Percentiles rank a stretch among this genome's conserved stretches.
phyloP scores from a whole-genome alignment of 2,888 invertebrate genomes.

The Diplolepis rosae region DNA sequence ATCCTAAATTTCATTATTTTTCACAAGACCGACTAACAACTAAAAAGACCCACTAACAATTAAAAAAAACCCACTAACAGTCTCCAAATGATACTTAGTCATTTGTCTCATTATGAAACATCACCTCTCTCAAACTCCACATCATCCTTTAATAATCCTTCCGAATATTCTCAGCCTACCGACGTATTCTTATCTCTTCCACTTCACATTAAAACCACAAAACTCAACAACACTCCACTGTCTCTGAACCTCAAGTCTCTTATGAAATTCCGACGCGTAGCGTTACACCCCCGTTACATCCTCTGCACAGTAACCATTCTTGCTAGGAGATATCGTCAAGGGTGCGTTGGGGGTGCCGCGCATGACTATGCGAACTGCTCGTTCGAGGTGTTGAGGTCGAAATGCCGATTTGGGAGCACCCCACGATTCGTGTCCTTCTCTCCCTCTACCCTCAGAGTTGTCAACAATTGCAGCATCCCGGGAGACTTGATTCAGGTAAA shows the following conservation, averaged over 20 bases:
- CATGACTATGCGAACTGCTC: conserved; percentile 35
- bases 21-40: too few species aligned
- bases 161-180: background rate
- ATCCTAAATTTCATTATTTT: background rate
- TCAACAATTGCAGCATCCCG: conserved; percentile 70
- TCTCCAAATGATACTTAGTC: background rate
- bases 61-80: background rate
- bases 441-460: conserved; percentile 56
- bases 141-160: too few species aligned
- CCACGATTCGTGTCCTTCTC: conserved; percentile 38
- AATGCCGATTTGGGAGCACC: conserved; percentile 44
- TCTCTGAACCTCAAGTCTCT: background rate
- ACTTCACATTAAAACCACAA: conserved; percentile 1
- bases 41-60: too few species aligned
- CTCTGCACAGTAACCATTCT: conserved; percentile 13
- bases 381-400: conserved; percentile 45
- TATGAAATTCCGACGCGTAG: conserved; percentile 2
- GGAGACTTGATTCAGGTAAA: conserved; percentile 62
- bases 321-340: background rate
- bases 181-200: background rate
- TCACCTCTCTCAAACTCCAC: background rate
- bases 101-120: background rate
- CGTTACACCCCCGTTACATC: conserved; percentile 22
- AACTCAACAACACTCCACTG: background rate
- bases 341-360: conserved; percentile 20